Evolutionary conservation across 2,888 invertebrate genomes (phyloP).

Genomic region (Girardia tigrina): DNA sequence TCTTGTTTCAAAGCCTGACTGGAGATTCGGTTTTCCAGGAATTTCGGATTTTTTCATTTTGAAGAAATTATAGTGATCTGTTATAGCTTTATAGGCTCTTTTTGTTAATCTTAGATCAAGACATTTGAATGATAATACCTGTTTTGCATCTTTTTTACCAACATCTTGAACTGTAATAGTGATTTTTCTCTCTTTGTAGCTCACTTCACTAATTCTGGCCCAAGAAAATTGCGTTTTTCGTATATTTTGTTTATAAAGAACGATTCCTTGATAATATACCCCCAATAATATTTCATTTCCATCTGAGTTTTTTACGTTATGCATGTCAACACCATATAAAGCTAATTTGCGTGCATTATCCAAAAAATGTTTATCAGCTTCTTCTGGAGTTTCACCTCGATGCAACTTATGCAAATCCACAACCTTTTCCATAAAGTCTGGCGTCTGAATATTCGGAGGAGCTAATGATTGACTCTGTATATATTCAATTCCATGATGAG

Average conservation of each 20-base stretch:
- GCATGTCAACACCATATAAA: conserved; percentile 95
- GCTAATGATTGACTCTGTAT: conserved; percentile 80
- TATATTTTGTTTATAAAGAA: conserved; percentile 80
- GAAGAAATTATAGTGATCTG: conserved; percentile 99
- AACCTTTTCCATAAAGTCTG: conserved; percentile 81
- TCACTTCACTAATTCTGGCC: conserved; percentile 97
- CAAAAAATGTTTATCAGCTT: conserved; percentile 87
- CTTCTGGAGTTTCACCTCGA: conserved; percentile 92
- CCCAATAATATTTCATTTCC: conserved; percentile 87
- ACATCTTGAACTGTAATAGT: conserved; percentile 57
- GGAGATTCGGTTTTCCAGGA: conserved; percentile 32
- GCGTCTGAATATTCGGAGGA: conserved; percentile 63
- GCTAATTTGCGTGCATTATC: conserved; percentile 96
- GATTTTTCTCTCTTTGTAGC: conserved; percentile 91
- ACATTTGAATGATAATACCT: conserved; percentile 85
- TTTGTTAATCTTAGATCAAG: conserved; percentile 87
- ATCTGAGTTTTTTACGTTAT: conserved; percentile 69
- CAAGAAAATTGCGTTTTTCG: conserved; percentile 94
- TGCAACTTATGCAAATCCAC: conserved; percentile 76
- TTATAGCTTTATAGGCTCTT: conserved; percentile 93
- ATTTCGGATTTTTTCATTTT: not conserved
- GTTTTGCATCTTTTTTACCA: conserved; percentile 55
- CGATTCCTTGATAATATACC: conserved; percentile 87
- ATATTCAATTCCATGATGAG: conserved; percentile 54
- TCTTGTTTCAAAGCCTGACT: conserved; percentile 31